Percentiles rank a stretch among this genome's conserved stretches.
phyloP scores from a whole-genome alignment of 2,113 vertebrate genomes.

The Epinephelus moara region DNA sequence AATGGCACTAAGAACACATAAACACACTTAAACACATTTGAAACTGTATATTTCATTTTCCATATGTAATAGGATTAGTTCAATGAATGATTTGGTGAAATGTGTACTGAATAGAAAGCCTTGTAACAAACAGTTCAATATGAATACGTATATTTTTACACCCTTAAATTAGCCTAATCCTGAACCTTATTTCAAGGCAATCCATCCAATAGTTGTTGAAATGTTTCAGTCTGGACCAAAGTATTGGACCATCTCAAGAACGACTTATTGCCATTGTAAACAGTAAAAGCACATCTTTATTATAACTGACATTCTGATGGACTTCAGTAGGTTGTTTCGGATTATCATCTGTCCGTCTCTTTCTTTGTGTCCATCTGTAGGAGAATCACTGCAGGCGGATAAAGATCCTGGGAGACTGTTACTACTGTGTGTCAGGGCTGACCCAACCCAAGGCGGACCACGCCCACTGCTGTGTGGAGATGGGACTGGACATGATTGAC shows the following conservation, averaged over 20 bases:
- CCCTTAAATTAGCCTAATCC: not conserved
- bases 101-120: too few relatives aligned
- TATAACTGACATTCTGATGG: not conserved
- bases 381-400: conserved; percentile 95
- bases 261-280: not conserved
- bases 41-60: too few relatives aligned
- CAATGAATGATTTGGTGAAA: too few relatives aligned
- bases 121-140: too few relatives aligned
- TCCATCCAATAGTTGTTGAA: not conserved
- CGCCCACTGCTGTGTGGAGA: conserved; percentile 90
- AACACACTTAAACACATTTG: too few relatives aligned
- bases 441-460: conserved; percentile 98
- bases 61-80: too few relatives aligned
- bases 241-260: not conserved
- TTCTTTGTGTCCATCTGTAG: conserved; percentile 61
- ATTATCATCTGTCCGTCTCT: not conserved
- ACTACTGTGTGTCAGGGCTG: conserved; percentile 97
- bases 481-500: conserved; percentile 89
- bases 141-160: too few relatives aligned
- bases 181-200: not conserved
- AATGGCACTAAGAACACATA: too few relatives aligned
- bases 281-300: not conserved
- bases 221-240: not conserved
- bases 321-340: not conserved
- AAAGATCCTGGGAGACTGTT: conserved; percentile 98